A percentile compares a stretch with the other conserved stretches of the same genome.
Conservation (phyloP, 1,140 invertebrate species). For the Harlomillsia oculata region DNA sequence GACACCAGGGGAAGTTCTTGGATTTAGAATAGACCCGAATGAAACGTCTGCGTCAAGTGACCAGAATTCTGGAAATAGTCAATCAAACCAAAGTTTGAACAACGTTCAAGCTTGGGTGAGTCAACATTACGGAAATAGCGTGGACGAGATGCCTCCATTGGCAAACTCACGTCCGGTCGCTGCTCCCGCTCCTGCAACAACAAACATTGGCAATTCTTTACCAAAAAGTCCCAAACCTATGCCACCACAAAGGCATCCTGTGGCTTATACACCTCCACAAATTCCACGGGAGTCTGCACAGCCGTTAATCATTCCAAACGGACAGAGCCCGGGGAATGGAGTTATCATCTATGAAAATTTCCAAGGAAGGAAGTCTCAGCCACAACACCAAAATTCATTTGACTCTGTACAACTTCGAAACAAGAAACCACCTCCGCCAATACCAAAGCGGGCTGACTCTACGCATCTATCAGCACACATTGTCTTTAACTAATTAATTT, state of each 20-base stretch:
- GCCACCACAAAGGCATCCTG: slow-evolving; percentile 11
- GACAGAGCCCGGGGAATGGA: not conserved
- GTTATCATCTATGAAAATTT: slow-evolving; percentile 34
- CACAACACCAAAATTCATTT: slow-evolving; percentile 8
- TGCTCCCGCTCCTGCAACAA: not conserved
- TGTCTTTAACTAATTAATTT: slow-evolving; percentile 27
- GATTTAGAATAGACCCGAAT: slow-evolving; percentile 52
- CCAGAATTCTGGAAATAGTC: not conserved
- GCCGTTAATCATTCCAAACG: not conserved
- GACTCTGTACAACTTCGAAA: slow-evolving; percentile 26
- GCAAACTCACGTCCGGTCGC: slow-evolving; percentile 9
- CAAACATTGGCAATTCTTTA: not conserved
- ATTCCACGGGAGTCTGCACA: slow-evolving; percentile 6
- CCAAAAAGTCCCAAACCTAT: slow-evolving; percentile 2
- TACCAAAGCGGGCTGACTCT: slow-evolving; percentile 31
- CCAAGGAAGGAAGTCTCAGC: slow-evolving; percentile 17
- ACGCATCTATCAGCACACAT: slow-evolving; percentile 34
- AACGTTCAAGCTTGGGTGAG: slow-evolving; percentile 82
- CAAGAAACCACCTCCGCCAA: slow-evolving; percentile 32
- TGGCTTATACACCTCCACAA: not conserved
- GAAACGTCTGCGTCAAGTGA: not conserved
- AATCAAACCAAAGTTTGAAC: slow-evolving; percentile 40
- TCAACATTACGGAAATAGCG: slow-evolving; percentile 62
- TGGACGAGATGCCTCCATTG: slow-evolving; percentile 42
- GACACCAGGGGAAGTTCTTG: slow-evolving; percentile 79